These are phyloP conservation scores for Acrocephalus scirpaceus DNA, from an alignment of 2,797 vertebrate species.

Conservation along the genomic window DNA sequence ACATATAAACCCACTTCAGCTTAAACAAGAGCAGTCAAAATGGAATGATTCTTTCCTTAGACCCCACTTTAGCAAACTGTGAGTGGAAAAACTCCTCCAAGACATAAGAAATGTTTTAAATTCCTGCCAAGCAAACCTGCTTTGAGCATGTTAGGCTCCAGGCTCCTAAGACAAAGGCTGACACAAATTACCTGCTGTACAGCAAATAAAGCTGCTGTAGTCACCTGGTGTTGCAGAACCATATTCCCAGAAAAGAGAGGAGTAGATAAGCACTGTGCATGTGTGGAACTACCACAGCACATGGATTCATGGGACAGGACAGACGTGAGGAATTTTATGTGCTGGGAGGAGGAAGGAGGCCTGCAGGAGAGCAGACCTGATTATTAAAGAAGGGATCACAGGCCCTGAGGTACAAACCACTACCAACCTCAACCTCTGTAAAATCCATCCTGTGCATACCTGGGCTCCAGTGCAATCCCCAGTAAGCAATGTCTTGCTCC, in stretches of 20 bases:
- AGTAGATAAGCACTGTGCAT: not conserved
- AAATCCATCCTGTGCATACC: not conserved
- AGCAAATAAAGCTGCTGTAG: not conserved
- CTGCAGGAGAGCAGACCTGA: not conserved
- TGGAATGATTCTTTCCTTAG: not conserved
- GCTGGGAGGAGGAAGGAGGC: not conserved
- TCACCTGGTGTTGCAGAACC: not conserved
- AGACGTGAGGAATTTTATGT: not conserved
- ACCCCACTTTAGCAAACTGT: not conserved
- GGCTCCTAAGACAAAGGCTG: not conserved
- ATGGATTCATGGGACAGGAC: rapidly evolving
- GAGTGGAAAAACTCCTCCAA: not conserved
- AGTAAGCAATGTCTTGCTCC: not conserved
- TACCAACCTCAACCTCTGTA: not conserved
- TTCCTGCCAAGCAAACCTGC: not conserved
- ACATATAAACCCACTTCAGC: not conserved
- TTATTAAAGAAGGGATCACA: not conserved
- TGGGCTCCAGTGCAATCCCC: not conserved
- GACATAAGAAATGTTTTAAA: not conserved
- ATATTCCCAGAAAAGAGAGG: not conserved
- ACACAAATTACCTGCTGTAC: not conserved
- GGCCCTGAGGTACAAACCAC: not conserved
- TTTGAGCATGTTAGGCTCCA: not conserved
- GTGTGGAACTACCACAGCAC: rapidly evolving
- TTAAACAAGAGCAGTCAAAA: not conserved